Evolutionary conservation across 2,797 vertebrate genomes (phyloP).

Genomic region (Liasis olivaceus): DNA sequence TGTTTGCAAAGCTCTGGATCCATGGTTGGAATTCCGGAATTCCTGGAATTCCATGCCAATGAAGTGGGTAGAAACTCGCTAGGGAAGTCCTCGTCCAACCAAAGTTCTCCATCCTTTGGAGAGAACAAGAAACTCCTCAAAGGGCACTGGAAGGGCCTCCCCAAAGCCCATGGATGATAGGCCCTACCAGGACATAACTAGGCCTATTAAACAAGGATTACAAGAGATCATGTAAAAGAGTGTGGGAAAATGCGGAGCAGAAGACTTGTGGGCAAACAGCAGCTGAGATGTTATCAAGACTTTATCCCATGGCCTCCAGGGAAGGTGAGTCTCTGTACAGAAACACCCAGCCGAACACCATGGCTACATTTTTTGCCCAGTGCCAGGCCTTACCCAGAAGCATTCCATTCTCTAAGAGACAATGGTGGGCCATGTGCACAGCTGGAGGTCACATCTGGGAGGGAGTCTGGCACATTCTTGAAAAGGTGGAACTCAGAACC

Average conservation of each 20-base stretch:
- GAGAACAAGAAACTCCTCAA: not conserved
- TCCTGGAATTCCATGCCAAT: not conserved
- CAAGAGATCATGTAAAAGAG: not conserved
- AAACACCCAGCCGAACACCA: not conserved
- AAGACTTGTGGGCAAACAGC: not conserved
- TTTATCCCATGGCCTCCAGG: not conserved
- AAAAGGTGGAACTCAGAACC: not conserved
- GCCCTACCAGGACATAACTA: not conserved
- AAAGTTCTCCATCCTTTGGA: not conserved
- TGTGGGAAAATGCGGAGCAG: not conserved
- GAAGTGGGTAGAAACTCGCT: not conserved
- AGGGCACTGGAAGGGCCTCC: not conserved
- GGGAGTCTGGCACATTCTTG: not conserved
- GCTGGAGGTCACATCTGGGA: not conserved
- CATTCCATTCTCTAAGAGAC: not conserved
- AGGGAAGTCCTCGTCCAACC: not conserved
- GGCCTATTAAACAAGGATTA: not conserved
- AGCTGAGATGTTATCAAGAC: not conserved
- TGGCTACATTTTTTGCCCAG: not conserved
- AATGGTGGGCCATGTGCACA: not conserved
- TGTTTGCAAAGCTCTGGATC: not conserved
- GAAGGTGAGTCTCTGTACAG: not conserved
- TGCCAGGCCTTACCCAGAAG: not conserved
- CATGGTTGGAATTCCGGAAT: not conserved
- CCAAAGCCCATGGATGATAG: not conserved